These are phyloP conservation scores for Plumapathes pennacea DNA, from an alignment of 92 coral and sea anemone genomes.

Conservation along the genomic window DNA sequence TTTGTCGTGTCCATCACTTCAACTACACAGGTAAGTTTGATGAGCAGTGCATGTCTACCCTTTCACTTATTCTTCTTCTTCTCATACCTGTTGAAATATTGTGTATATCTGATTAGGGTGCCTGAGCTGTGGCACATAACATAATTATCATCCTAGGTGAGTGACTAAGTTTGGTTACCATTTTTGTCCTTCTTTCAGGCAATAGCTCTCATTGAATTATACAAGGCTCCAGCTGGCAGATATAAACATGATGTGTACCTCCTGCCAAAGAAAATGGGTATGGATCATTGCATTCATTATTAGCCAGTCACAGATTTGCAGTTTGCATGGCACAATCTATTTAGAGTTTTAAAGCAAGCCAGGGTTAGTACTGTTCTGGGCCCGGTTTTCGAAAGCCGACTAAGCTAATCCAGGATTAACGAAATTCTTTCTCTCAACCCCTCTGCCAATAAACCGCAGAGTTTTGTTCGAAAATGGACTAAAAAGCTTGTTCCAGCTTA, in stretches of 20 bases:
- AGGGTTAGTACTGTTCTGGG: no score
- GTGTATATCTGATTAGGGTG: background rate
- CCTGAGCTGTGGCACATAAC: background rate
- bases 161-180: background rate
- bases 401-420: no score
- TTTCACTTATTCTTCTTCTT: background rate
- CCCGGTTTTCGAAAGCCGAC: no score
- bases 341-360: no score
- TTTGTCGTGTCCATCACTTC: constrained; percentile 99
- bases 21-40: constrained; percentile 81
- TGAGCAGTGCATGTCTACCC: background rate
- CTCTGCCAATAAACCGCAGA: no score
- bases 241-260: constrained; percentile 97
- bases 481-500: no score
- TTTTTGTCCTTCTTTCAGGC: constrained; percentile 53
- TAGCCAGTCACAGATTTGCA: no score
- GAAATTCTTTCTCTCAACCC: no score
- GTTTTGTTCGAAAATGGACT: no score
- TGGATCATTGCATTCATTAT: constrained; percentile 16
- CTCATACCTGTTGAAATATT: background rate
- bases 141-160: background rate
- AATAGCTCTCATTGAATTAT: constrained; percentile 97
- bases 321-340: no score
- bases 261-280: constrained; percentile 98
- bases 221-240: constrained; percentile 98